phyloP scores from a whole-genome alignment of 2,888 invertebrate genomes.

The Plebejus anna region DNA sequence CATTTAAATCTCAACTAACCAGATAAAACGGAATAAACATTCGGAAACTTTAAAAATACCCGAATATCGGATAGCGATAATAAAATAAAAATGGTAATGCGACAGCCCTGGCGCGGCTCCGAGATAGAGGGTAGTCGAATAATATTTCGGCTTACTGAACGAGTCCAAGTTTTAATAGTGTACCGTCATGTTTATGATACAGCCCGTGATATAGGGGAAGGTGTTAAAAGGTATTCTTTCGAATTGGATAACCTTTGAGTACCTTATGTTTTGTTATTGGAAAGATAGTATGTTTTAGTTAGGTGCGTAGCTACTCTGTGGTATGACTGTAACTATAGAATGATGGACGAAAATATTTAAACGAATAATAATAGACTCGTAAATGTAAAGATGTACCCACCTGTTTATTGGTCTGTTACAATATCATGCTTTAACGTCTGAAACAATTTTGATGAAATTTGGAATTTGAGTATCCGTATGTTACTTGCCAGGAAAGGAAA shows the following conservation, averaged over 20 bases:
- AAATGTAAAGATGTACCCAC: no score
- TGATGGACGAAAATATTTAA: no score
- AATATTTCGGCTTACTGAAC: constrained; percentile 79
- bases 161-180: constrained; percentile 80
- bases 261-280: not conserved
- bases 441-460: no score
- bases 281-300: not conserved
- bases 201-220: constrained; percentile 50
- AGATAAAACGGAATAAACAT: constrained; percentile 43
- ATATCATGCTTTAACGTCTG: no score
- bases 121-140: constrained; percentile 73
- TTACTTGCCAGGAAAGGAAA: no score
- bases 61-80: constrained; percentile 46
- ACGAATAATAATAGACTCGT: no score
- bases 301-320: no score
- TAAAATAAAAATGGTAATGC: constrained; percentile 69
- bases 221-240: constrained; percentile 41
- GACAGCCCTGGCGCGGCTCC: constrained; percentile 61
- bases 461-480: no score
- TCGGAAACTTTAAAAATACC: constrained; percentile 42
- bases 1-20: constrained; percentile 46
- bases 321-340: no score
- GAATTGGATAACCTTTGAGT: constrained; percentile 19
- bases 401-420: no score
- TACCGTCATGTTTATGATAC: constrained; percentile 73